Evolutionary conservation across 2,888 invertebrate genomes (phyloP).

Genomic region (Mythimna lalbum): DNA sequence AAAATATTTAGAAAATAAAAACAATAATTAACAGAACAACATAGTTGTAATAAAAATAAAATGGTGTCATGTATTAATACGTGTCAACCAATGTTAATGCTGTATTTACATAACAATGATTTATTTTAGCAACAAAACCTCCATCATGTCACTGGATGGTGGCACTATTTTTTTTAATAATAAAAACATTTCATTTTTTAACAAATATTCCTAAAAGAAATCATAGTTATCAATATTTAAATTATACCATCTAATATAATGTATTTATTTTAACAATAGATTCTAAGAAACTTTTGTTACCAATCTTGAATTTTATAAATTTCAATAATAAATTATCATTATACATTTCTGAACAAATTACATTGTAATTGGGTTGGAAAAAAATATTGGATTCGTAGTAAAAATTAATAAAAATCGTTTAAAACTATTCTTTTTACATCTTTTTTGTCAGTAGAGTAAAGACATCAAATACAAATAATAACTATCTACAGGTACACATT

Average conservation of each 20-base stretch:
- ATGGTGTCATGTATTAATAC: slow-evolving; percentile 84
- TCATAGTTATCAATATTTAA: slow-evolving; percentile 49
- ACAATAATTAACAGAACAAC: slow-evolving; percentile 80
- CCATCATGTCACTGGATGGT: slow-evolving; percentile 57
- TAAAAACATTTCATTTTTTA: slow-evolving; percentile 39
- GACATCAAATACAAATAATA: slow-evolving; percentile 58
- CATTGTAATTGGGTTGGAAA: slow-evolving; percentile 21
- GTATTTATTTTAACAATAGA: slow-evolving; percentile 25
- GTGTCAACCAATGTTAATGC: slow-evolving; percentile 73
- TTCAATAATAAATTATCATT: slow-evolving; percentile 3
- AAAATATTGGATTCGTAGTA: slow-evolving; percentile 30
- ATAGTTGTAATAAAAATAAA: slow-evolving; percentile 81
- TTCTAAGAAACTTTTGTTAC: slow-evolving; percentile 22
- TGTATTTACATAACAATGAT: slow-evolving; percentile 80
- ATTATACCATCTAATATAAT: slow-evolving; percentile 41
- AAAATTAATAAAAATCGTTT: slow-evolving; percentile 29
- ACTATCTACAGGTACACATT: slow-evolving; percentile 57
- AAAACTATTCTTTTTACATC: slow-evolving; percentile 23
- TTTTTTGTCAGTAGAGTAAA: slow-evolving; percentile 34
- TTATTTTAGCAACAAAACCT: slow-evolving; percentile 75
- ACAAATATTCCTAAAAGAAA: slow-evolving; percentile 50
- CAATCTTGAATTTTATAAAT: slow-evolving; percentile 33
- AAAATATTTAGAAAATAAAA: slow-evolving; percentile 79
- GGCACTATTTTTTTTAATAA: slow-evolving; percentile 15
- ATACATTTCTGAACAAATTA: slow-evolving; percentile 35